Evolutionary conservation across 1,140 invertebrate genomes (phyloP).

Genomic region (Drosophila sechellia): DNA sequence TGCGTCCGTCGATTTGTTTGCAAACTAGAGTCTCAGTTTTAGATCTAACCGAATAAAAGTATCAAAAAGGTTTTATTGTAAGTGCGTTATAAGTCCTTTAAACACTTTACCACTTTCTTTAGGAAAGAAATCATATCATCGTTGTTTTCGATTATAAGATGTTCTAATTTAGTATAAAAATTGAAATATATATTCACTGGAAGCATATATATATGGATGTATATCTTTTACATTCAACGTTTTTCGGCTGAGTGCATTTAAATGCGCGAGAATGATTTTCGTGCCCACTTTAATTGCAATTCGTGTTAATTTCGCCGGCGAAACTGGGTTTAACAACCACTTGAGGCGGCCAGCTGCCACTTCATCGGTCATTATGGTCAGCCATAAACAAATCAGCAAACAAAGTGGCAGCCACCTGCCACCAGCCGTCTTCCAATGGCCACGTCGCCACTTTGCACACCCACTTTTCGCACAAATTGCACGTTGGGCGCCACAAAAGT

Average conservation of each 20-base stretch:
- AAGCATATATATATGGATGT: too few species aligned
- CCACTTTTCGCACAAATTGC: conserved; percentile 59
- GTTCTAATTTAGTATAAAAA: too few species aligned
- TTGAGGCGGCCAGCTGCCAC: conserved; percentile 42
- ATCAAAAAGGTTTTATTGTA: too few species aligned
- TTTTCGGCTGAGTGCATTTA: conserved; percentile 8
- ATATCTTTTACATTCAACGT: neutral
- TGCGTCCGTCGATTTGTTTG: too few species aligned
- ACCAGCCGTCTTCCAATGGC: conserved; percentile 13
- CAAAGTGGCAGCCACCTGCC: conserved; percentile 44
- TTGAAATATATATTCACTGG: too few species aligned
- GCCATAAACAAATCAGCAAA: conserved; percentile 73
- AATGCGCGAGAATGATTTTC: conserved; percentile 35
- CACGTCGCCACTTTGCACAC: conserved; percentile 51
- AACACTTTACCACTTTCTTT: too few species aligned
- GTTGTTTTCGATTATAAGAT: too few species aligned
- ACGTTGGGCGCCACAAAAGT: conserved; percentile 49
- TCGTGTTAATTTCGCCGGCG: conserved; percentile 62
- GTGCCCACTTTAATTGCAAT: conserved; percentile 72
- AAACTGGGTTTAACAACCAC: conserved; percentile 56
- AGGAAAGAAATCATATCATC: too few species aligned
- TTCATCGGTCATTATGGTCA: conserved; percentile 67
- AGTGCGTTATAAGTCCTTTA: too few species aligned
- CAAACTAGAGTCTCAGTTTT: too few species aligned
- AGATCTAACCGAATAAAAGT: too few species aligned